Conservation (phyloP, 2,113 vertebrate species). For the Grammomys dolichurus region DNA sequence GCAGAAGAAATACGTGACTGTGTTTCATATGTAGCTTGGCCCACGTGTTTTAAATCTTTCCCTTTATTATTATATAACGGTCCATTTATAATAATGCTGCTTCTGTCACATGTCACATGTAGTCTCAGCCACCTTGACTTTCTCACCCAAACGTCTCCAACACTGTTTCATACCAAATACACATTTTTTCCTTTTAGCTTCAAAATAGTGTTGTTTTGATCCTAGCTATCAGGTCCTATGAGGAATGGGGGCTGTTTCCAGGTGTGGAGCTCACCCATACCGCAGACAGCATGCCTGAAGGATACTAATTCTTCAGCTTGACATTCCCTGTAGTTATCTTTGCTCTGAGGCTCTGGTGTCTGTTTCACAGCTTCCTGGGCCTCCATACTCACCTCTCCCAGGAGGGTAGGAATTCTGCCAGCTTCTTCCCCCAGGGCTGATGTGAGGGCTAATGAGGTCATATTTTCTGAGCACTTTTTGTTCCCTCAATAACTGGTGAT, state of each 20-base stretch:
- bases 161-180: background rate
- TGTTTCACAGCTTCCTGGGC: background rate
- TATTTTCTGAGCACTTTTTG: slow-evolving; percentile 57
- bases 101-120: background rate
- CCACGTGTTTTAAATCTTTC: background rate
- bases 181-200: background rate
- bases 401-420: slow-evolving; percentile 60
- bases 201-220: background rate
- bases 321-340: background rate
- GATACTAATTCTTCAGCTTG: background rate
- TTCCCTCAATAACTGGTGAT: slow-evolving; percentile 68
- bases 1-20: background rate
- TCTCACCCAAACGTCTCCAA: background rate
- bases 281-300: accelerated
- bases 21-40: background rate
- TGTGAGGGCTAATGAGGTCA: slow-evolving; percentile 57
- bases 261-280: background rate
- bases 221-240: background rate
- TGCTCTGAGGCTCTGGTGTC: background rate
- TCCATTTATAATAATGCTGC: background rate
- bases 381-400: slow-evolving; percentile 13
- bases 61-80: background rate
- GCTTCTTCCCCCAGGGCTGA: slow-evolving; percentile 49
- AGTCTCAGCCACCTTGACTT: background rate
- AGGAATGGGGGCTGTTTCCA: background rate